Evolutionary conservation across 2,113 vertebrate species (phyloP).

Genomic region (Brienomyrus brachyistius): DNA sequence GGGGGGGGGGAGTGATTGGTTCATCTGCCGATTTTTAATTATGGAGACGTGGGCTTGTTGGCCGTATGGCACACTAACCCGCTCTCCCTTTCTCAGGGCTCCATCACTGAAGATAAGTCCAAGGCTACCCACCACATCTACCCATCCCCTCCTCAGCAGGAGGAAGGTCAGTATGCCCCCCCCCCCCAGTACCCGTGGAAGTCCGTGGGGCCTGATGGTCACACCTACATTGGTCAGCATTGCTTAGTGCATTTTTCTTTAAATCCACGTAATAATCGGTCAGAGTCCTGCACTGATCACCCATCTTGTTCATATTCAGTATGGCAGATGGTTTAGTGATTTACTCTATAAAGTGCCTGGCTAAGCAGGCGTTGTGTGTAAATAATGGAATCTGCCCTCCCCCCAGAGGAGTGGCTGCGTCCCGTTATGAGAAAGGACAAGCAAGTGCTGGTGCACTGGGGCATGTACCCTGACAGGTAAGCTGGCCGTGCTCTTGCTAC

Average conservation of each 20-base stretch:
- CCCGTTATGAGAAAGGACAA: slow-evolving; percentile 85
- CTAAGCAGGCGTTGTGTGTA: neutral
- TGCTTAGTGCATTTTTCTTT: neutral
- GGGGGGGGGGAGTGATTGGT: neutral
- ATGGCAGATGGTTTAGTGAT: neutral
- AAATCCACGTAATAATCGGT: too few relatives aligned
- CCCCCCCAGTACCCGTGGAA: neutral
- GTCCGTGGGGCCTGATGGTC: neutral
- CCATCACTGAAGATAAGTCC: slow-evolving; percentile 77
- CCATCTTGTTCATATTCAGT: neutral
- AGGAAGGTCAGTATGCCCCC: slow-evolving; percentile 69
- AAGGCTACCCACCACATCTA: slow-evolving; percentile 87
- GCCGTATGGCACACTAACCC: neutral
- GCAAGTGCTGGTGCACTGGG: slow-evolving; percentile 89
- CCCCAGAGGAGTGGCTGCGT: slow-evolving; percentile 90
- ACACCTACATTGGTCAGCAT: neutral
- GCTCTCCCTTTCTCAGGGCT: slow-evolving; percentile 59
- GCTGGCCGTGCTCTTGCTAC: neutral
- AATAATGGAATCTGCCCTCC: neutral
- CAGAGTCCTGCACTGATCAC: too few relatives aligned
- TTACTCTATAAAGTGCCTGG: neutral
- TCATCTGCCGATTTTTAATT: neutral
- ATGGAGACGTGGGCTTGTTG: neutral
- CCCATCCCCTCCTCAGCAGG: slow-evolving; percentile 66
- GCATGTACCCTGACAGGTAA: slow-evolving; percentile 75